A percentile compares a stretch with the other conserved stretches of the same genome.
These are phyloP conservation scores for Chrysina gloriosa DNA, from an alignment of 2,888 invertebrate species.

Conservation along the genomic window DNA sequence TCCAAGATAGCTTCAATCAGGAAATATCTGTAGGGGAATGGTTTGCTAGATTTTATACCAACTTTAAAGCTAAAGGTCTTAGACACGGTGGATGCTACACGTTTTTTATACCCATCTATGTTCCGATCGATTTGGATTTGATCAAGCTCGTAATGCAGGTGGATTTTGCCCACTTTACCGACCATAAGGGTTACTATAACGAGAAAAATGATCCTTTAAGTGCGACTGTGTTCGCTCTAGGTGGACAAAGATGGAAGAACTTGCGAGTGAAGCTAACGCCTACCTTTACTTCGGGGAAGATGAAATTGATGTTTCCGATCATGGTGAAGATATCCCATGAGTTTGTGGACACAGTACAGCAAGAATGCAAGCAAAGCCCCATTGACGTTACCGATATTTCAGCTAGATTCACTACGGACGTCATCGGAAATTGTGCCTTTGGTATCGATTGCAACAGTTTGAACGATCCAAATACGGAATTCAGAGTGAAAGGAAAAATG, in stretches of 20 bases:
- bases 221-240: constrained; percentile 52
- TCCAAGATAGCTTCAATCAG: constrained; percentile 42
- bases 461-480: constrained; percentile 50
- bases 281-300: constrained; percentile 36
- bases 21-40: constrained; percentile 40
- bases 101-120: constrained; percentile 50
- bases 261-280: constrained; percentile 53
- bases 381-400: constrained; percentile 34
- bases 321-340: constrained; percentile 4
- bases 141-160: constrained; percentile 57
- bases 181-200: constrained; percentile 54
- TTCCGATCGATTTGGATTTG: constrained; percentile 56
- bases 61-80: constrained; percentile 44
- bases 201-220: constrained; percentile 56
- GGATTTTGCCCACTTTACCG: constrained; percentile 58
- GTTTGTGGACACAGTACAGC: not conserved
- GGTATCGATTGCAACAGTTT: constrained; percentile 38
- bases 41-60: constrained; percentile 42
- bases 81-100: constrained; percentile 49
- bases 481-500: constrained; percentile 31
- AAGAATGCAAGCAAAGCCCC: not conserved
- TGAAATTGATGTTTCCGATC: constrained; percentile 36
- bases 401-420: constrained; percentile 40
- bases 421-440: constrained; percentile 36
- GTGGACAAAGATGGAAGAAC: constrained; percentile 62